phyloP scores from a whole-genome alignment of 2,797 vertebrate genomes.

The Crocodylus rhombifer region DNA sequence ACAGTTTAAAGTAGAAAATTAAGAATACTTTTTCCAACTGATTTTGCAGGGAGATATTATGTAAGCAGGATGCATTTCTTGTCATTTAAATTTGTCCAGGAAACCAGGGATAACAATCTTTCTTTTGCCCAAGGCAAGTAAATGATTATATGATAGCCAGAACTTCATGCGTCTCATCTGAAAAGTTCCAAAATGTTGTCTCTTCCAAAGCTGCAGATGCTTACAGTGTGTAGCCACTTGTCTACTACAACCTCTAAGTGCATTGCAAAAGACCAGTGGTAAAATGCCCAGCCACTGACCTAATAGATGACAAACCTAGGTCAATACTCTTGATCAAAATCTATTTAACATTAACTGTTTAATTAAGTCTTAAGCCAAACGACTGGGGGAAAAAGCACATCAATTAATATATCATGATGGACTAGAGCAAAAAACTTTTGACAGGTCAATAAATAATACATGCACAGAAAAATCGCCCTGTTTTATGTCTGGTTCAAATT shows the following conservation, averaged over 20 bases:
- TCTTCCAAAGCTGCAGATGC: background rate
- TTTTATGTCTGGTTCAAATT: background rate
- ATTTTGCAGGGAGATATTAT: background rate
- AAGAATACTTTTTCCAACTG: background rate
- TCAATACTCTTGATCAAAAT: background rate
- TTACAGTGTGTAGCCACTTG: fast-evolving
- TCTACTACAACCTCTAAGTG: background rate
- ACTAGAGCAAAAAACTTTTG: background rate
- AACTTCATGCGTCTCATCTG: background rate
- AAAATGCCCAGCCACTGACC: fast-evolving
- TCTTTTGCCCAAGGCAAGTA: background rate
- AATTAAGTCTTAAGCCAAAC: constrained; percentile 9
- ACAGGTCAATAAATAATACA: background rate
- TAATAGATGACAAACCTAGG: background rate
- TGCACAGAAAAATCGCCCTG: background rate
- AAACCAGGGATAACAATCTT: background rate
- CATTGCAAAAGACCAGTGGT: background rate
- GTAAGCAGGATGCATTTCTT: background rate
- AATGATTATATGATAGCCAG: background rate
- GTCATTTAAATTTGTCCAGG: background rate
- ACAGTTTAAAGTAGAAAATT: background rate
- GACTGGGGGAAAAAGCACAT: background rate
- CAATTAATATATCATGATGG: background rate
- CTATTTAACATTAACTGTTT: background rate
- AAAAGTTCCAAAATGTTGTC: background rate